These are phyloP conservation scores for Gymnoscopelus microlampas DNA, from an alignment of 2,797 vertebrate species.

Conservation along the genomic window DNA sequence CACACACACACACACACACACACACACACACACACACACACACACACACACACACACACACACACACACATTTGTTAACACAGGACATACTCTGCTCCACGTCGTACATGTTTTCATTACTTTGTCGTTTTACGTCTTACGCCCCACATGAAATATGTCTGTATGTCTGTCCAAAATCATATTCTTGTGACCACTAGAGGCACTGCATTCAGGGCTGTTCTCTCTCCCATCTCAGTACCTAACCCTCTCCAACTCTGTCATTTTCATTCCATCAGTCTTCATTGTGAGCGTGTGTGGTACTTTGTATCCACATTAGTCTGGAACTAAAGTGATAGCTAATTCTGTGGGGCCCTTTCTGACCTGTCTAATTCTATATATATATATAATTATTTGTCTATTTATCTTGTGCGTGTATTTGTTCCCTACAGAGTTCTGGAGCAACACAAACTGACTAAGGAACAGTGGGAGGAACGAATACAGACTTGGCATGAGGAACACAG, in stretches of 20 bases:
- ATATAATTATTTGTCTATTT: not conserved
- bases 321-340: too few relatives aligned
- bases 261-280: too few relatives aligned
- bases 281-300: too few relatives aligned
- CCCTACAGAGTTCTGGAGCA: constrained; percentile 91
- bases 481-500: constrained; percentile 97
- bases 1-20: constrained; percentile 9
- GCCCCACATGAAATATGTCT: too few relatives aligned
- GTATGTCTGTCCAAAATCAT: too few relatives aligned
- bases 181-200: too few relatives aligned
- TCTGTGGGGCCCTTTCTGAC: too few relatives aligned
- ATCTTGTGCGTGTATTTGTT: constrained; percentile 11
- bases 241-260: too few relatives aligned
- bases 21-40: not conserved
- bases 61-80: constrained; percentile 20
- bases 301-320: too few relatives aligned
- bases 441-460: constrained; percentile 97
- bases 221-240: too few relatives aligned
- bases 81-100: not conserved
- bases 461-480: constrained; percentile 99
- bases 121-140: too few relatives aligned
- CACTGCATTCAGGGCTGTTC: too few relatives aligned
- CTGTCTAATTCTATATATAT: not conserved
- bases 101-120: constrained; percentile 1
- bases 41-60: constrained; percentile 5